These are phyloP conservation scores for Melinopterus prodromus DNA, from an alignment of 2,888 invertebrate species.

Conservation along the genomic window DNA sequence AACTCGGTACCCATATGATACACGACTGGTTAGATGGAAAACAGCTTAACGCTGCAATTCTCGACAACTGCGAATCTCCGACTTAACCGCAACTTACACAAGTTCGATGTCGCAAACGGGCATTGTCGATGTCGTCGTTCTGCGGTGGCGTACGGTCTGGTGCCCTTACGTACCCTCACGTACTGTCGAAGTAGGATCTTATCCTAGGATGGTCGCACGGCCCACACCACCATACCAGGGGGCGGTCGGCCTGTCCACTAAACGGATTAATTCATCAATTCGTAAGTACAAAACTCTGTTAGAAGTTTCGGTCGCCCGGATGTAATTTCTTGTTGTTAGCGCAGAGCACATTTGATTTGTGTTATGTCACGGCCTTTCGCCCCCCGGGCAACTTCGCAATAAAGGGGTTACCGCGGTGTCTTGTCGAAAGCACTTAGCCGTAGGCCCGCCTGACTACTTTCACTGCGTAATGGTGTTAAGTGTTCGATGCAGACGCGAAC, in stretches of 20 bases:
- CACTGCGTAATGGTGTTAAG: slow-evolving; percentile 23
- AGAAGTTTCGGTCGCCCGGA: slow-evolving; percentile 15
- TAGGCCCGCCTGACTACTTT: slow-evolving; percentile 14
- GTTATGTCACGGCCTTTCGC: slow-evolving; percentile 8
- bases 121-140: neutral
- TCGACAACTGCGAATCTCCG: neutral
- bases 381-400: slow-evolving; percentile 16
- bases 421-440: slow-evolving; percentile 22
- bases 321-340: slow-evolving; percentile 16
- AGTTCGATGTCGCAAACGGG: neutral
- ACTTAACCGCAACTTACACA: neutral
- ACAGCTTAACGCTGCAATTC: neutral
- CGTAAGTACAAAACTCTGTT: slow-evolving; percentile 26
- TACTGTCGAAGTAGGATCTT: neutral
- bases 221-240: neutral
- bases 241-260: slow-evolving; percentile 9
- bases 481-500: slow-evolving; percentile 20
- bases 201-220: neutral
- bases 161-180: neutral
- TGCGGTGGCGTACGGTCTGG: neutral
- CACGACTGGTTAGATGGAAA: neutral
- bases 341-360: slow-evolving; percentile 18
- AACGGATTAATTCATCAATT: slow-evolving; percentile 25
- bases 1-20: neutral
- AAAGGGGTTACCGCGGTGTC: slow-evolving; percentile 23